Evolutionary conservation across 92 coral and sea anemone genomes (phyloP).

Genomic region (Pocillopora grandis): DNA sequence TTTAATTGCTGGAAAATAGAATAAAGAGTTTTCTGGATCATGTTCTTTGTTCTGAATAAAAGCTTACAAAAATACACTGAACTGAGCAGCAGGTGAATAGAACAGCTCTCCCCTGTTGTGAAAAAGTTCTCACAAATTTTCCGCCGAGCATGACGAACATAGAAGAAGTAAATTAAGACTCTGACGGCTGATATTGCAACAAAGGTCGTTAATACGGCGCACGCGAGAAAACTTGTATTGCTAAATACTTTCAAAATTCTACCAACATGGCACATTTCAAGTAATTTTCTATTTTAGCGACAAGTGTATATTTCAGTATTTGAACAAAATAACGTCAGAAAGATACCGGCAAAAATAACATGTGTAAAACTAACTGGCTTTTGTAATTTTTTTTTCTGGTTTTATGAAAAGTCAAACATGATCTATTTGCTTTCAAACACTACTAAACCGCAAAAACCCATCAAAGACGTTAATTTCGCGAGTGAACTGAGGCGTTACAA

Average conservation of each 20-base stretch:
- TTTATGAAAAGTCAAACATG: neutral
- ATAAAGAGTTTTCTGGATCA: neutral
- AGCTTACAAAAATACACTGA: neutral
- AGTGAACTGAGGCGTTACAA: conserved; percentile 31
- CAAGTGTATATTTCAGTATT: neutral
- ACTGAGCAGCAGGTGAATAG: conserved; percentile 11
- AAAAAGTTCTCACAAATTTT: conserved; percentile 6
- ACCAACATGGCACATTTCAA: conserved; percentile 12
- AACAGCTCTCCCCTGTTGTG: neutral
- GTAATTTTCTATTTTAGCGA: neutral
- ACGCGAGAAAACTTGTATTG: neutral
- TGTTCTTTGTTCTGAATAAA: neutral
- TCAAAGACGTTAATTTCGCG: neutral
- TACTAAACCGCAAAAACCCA: neutral
- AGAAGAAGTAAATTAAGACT: too few relatives aligned
- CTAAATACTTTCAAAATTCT: conserved; percentile 4
- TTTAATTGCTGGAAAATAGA: neutral
- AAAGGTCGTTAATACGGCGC: neutral
- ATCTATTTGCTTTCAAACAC: conserved; percentile 2
- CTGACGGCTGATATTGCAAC: neutral
- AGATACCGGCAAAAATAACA: neutral
- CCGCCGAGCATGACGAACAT: neutral
- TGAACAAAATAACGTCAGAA: neutral
- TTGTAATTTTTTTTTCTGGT: neutral
- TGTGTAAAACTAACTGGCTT: neutral